These are phyloP conservation scores for Ochotona princeps DNA, from an alignment of 2,113 vertebrate species.

Conservation along the genomic window DNA sequence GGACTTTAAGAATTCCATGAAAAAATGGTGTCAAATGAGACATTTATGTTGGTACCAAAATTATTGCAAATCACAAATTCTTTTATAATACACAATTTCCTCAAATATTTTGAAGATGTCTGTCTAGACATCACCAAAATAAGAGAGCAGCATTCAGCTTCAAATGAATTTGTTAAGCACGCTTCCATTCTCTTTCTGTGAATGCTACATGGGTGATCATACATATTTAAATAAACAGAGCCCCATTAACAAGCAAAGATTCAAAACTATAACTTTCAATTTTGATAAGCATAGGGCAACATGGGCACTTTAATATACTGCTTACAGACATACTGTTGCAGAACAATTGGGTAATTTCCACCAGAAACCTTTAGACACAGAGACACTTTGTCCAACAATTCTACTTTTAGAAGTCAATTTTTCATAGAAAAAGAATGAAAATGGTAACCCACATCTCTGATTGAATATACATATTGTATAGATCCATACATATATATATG, in stretches of 20 bases:
- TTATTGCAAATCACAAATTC: too few relatives aligned
- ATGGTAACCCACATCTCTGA: not conserved
- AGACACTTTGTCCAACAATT: not conserved
- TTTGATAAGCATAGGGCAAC: not conserved
- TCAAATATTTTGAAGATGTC: too few relatives aligned
- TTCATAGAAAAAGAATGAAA: not conserved
- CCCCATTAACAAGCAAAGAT: not conserved
- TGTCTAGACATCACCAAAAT: not conserved
- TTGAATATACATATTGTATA: not conserved
- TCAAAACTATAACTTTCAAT: not conserved
- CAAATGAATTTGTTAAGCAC: not conserved
- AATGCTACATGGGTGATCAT: not conserved
- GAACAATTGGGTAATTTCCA: conserved; percentile 20
- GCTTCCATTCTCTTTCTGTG: not conserved
- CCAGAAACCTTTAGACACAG: not conserved
- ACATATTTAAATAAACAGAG: not conserved
- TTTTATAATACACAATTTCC: too few relatives aligned
- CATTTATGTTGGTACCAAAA: too few relatives aligned
- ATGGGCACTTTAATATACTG: not conserved
- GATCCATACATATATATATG: not conserved
- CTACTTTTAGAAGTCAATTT: not conserved
- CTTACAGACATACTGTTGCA: not conserved
- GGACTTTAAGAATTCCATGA: too few relatives aligned
- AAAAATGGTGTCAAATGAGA: too few relatives aligned
- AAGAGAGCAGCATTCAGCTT: not conserved